These are phyloP conservation scores for Antrozous pallidus DNA, from an alignment of 2,797 vertebrate species.

Conservation along the genomic window DNA sequence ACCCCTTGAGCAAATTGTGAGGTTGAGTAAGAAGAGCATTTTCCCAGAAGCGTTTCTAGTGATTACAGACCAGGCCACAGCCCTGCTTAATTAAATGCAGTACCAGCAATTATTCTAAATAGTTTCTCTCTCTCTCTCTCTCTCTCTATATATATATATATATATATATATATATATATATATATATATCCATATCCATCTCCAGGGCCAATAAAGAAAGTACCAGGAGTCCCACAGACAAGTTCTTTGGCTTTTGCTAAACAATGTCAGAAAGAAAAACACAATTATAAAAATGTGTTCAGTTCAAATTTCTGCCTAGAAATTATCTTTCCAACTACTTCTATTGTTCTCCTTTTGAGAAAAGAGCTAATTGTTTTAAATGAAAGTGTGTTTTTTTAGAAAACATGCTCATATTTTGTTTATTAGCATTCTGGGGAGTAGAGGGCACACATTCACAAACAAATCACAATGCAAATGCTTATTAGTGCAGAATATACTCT, in stretches of 20 bases:
- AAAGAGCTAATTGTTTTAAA: not conserved
- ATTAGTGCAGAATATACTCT: not conserved
- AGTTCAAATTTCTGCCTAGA: slow-evolving; percentile 18
- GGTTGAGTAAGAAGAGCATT: slow-evolving; percentile 13
- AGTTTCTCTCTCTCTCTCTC: not conserved
- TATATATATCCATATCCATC: not conserved
- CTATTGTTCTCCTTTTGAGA: not conserved
- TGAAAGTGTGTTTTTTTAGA: not conserved
- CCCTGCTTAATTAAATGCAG: not conserved
- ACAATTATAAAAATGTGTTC: not conserved
- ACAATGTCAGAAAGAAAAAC: not conserved
- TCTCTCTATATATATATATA: not conserved
- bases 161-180: not conserved
- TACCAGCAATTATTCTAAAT: slow-evolving; percentile 9
- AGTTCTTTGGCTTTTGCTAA: not conserved
- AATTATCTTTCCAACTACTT: not conserved
- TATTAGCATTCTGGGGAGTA: not conserved
- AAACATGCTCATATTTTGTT: not conserved
- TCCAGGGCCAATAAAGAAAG: not conserved
- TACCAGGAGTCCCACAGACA: not conserved
- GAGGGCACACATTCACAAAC: not conserved
- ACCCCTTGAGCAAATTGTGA: not conserved
- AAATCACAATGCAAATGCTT: slow-evolving; percentile 2
- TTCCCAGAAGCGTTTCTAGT: slow-evolving; percentile 57
- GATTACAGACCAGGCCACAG: not conserved